phyloP scores from a whole-genome alignment of 2,113 vertebrate genomes.

The Clarias gariepinus region DNA sequence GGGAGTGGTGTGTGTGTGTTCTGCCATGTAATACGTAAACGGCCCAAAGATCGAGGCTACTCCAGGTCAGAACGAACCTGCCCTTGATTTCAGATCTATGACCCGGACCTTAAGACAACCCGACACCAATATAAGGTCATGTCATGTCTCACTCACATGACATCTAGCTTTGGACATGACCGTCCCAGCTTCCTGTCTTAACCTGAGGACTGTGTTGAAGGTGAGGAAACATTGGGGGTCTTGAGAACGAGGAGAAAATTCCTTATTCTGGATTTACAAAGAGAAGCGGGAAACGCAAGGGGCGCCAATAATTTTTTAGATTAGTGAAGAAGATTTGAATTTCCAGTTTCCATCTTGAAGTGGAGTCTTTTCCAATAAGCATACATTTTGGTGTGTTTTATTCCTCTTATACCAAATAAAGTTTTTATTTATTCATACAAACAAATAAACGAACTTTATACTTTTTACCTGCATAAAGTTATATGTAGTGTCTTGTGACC shows the following conservation, averaged over 20 bases:
- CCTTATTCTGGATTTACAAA: background rate
- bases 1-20: background rate
- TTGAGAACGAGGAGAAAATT: background rate
- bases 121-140: background rate
- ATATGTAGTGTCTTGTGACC: too few relatives aligned
- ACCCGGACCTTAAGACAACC: background rate
- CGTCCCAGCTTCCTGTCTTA: background rate
- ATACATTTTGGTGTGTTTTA: background rate
- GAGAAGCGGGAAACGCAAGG: background rate
- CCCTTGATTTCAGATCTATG: too few relatives aligned
- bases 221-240: background rate
- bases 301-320: constrained; percentile 5
- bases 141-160: background rate
- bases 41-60: background rate
- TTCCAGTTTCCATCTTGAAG: background rate
- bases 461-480: too few relatives aligned
- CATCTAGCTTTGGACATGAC: background rate
- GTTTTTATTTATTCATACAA: background rate
- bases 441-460: too few relatives aligned
- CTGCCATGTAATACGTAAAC: background rate
- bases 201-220: background rate
- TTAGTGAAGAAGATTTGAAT: background rate
- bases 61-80: background rate
- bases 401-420: background rate
- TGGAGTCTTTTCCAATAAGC: background rate